Conservation (phyloP, 2,888 invertebrate species). For the Omphaloscelis lunosa region DNA sequence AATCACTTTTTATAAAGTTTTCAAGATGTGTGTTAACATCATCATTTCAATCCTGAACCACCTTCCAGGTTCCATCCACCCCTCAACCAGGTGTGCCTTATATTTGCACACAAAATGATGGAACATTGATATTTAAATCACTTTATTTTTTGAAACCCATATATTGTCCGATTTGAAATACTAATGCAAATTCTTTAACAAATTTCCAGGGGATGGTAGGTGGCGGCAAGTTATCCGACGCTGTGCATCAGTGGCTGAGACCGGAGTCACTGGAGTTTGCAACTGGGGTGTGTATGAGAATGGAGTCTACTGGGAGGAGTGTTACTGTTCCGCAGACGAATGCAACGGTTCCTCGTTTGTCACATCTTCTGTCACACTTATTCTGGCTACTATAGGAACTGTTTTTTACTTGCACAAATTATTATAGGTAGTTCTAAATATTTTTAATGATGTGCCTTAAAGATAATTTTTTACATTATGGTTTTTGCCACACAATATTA, state of each 20-base stretch:
- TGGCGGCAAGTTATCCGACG: slow-evolving; percentile 97
- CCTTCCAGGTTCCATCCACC: neutral
- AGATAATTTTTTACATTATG: slow-evolving; percentile 32
- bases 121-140: neutral
- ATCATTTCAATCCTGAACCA: neutral
- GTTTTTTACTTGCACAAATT: slow-evolving; percentile 54
- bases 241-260: slow-evolving; percentile 97
- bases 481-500: slow-evolving; percentile 25
- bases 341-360: slow-evolving; percentile 92
- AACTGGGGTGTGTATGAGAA: slow-evolving; percentile 99
- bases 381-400: slow-evolving; percentile 62
- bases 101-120: too few species aligned
- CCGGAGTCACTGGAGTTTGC: slow-evolving; percentile 98
- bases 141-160: neutral
- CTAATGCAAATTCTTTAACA: neutral
- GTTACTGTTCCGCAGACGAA: slow-evolving; percentile 97
- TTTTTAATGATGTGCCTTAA: slow-evolving; percentile 58
- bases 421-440: slow-evolving; percentile 40
- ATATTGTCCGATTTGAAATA: neutral
- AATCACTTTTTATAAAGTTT: neutral
- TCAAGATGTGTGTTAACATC: neutral
- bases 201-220: slow-evolving; percentile 96
- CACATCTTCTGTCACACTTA: slow-evolving; percentile 72
- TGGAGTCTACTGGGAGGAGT: slow-evolving; percentile 99
- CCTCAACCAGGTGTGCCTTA: neutral